Conservation (phyloP, 2,113 vertebrate species). For the Kryptolebias marmoratus region DNA sequence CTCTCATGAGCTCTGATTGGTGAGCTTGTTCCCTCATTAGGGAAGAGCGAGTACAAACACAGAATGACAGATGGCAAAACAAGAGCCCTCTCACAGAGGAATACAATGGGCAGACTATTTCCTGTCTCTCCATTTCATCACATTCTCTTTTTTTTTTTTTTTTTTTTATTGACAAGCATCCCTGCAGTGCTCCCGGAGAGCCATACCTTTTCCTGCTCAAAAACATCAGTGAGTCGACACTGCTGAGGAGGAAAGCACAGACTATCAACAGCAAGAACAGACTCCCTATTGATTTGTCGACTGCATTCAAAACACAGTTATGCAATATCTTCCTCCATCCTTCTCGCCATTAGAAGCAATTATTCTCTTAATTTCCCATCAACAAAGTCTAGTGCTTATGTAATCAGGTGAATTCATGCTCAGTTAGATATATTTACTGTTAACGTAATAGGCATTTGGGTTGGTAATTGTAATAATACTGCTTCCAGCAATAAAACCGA, state of each 20-base stretch:
- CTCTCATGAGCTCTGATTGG: constrained; percentile 26
- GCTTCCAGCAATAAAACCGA: constrained; percentile 32
- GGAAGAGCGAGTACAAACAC: constrained; percentile 30
- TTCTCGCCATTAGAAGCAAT: constrained; percentile 55
- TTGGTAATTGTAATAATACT: constrained; percentile 28
- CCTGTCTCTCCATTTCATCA: constrained; percentile 17
- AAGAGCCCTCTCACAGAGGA: constrained; percentile 24
- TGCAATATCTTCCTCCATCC: constrained; percentile 53
- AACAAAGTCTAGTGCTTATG: constrained; percentile 58
- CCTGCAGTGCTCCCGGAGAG: constrained; percentile 11
- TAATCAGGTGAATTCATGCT: constrained; percentile 63
- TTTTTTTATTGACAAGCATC: constrained; percentile 6
- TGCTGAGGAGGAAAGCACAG: constrained; percentile 28
- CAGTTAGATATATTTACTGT: constrained; percentile 59
- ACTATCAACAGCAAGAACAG: constrained; percentile 42
- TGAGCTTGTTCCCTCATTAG: constrained; percentile 30
- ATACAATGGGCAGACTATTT: constrained; percentile 5
- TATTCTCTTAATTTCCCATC: constrained; percentile 63
- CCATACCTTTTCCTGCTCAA: constrained; percentile 16
- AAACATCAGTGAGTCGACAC: constrained; percentile 46
- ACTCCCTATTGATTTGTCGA: constrained; percentile 60
- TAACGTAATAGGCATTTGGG: constrained; percentile 27
- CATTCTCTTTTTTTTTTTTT: background rate
- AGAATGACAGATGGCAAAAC: constrained; percentile 27
- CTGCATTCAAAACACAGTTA: constrained; percentile 56